Evolutionary conservation across 2,113 vertebrate species (phyloP).

Genomic region (Oryctolagus cuniculus): DNA sequence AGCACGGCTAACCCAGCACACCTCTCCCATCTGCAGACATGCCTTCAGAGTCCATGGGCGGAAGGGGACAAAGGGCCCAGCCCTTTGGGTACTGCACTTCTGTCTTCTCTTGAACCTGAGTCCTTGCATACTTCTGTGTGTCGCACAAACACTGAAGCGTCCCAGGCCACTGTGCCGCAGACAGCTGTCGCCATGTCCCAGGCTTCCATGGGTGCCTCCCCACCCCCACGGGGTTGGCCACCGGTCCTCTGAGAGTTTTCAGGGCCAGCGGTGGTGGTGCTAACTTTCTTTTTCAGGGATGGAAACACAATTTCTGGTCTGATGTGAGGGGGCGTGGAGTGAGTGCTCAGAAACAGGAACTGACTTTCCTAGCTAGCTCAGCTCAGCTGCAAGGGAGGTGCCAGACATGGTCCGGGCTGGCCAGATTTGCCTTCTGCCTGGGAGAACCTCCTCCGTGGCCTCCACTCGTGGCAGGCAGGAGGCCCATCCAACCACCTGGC

Average conservation of each 20-base stretch:
- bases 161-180: not conserved
- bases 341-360: not conserved
- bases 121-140: not conserved
- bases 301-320: not conserved
- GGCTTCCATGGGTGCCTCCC: not conserved
- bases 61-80: not conserved
- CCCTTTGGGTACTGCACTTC: not conserved
- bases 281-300: not conserved
- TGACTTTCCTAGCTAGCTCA: rapidly evolving
- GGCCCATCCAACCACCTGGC: not conserved
- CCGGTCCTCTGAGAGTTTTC: not conserved
- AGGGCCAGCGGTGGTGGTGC: not conserved
- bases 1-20: not conserved
- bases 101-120: constrained; percentile 5
- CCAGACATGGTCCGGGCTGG: not conserved
- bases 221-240: not conserved
- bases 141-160: not conserved
- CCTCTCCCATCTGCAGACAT: not conserved
- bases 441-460: not conserved
- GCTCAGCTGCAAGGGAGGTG: not conserved
- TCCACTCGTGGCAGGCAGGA: not conserved
- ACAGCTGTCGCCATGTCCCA: not conserved
- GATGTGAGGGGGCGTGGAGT: rapidly evolving
- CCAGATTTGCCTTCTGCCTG: not conserved
- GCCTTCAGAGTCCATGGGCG: not conserved